Evolutionary conservation across 2,113 vertebrate species (phyloP), one percentile per base, ranked within the genome.

Genomic region (Pollimyrus isidori): DNA sequence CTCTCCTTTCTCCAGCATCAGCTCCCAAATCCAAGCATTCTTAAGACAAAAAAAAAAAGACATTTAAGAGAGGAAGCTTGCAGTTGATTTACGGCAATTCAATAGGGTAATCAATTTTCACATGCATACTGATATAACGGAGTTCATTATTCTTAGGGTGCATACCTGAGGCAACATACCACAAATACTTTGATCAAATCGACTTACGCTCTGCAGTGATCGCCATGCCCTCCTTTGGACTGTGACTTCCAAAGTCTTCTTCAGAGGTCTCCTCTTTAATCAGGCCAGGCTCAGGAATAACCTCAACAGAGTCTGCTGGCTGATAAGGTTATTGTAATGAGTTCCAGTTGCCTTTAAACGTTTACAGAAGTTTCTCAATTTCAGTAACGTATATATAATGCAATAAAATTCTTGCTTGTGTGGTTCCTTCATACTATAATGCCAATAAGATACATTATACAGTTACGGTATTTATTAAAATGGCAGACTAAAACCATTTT

Each of bases 11-110:
- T 84, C 58, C 88, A 48, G 73, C 35, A 89, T 19, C 92, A 42
- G 91, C 91, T 46, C 91, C 87, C 56, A 82, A 56, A 86, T 95
- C 92, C 89, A 93, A 53, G 85, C 93, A 83, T 53, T 93, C 95
- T 95, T 89, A 13, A 89, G 42, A 83, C 58, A 15, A 39, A 2
- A 69, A 9, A 73, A 45, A 88, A 84, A 46, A 90, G 9, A 86
- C 52, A 10, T 39, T 42, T 21, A 84, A 46, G 49, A 50, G 23
- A 42, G n/a, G 13, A 26, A 35, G 50, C 35, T 50, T 35, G 48
- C 23, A 7, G 10, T 21, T 13, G 21, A 87, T 35, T 30, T 53
- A 19, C 26, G 53, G 49, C 35, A 6, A 87, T 0, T 39, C 21
- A 53, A 53, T 19, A 53, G n/a, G n/a, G 23, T 53, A 13, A 87